A percentile compares a stretch with the other conserved stretches of the same genome.
phyloP scores from a whole-genome alignment of 2,113 vertebrate genomes.

The Harpagus bidentatus region DNA sequence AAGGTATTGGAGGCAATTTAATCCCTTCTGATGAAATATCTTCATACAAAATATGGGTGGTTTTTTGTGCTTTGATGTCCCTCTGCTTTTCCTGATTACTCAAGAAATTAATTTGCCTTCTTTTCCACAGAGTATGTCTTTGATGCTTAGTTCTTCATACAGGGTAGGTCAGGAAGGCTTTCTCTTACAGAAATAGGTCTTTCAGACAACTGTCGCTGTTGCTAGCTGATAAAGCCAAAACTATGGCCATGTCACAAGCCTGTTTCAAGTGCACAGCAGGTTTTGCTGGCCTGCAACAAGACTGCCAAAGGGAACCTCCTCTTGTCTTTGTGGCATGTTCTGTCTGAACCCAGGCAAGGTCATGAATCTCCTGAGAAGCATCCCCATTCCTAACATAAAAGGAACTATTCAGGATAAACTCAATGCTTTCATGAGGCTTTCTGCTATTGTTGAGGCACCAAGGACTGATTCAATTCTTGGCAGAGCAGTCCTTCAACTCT shows the following conservation, averaged over 20 bases:
- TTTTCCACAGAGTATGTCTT: neutral
- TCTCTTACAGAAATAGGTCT: neutral
- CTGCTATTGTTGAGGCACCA: neutral
- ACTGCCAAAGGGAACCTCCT: neutral
- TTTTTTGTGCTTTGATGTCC: neutral
- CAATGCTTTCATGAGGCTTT: neutral
- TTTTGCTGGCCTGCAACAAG: neutral
- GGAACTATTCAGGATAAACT: neutral
- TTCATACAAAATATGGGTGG: neutral
- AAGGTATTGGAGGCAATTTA: neutral
- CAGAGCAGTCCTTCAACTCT: neutral
- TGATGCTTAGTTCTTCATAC: neutral
- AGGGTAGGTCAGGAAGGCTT: neutral
- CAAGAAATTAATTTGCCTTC: neutral
- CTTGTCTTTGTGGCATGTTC: neutral
- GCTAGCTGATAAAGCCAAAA: neutral
- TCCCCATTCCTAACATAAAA: neutral
- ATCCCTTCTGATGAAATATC: neutral
- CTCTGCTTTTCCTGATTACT: neutral
- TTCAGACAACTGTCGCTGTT: neutral
- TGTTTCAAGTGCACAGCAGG: neutral
- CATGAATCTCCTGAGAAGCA: neutral
- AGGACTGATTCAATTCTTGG: neutral
- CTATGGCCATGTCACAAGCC: neutral
- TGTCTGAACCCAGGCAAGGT: neutral